Evolutionary conservation across 2,888 invertebrate species (phyloP).

Genomic region (Teleogryllus oceanicus): DNA sequence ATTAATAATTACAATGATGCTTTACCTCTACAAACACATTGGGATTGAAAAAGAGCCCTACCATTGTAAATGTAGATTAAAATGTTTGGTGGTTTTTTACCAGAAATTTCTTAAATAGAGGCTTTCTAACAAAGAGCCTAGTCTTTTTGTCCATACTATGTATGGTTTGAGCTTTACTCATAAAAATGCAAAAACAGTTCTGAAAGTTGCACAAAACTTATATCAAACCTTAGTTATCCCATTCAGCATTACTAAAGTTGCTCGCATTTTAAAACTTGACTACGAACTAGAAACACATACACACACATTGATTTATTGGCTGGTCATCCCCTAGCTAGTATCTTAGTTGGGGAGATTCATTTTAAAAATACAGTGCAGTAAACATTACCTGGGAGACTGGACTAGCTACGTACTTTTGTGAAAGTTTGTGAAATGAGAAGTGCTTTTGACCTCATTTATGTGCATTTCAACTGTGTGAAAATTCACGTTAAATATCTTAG

Average conservation of each 20-base stretch:
- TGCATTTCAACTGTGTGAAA: constrained; percentile 7
- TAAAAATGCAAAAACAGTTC: neutral
- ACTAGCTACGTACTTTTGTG: constrained; percentile 32
- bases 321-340: too few species aligned
- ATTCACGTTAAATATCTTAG: constrained; percentile 18
- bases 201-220: neutral
- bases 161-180: constrained; percentile 18
- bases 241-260: constrained; percentile 2
- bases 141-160: neutral
- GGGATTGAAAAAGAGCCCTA: neutral
- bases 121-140: neutral
- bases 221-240: neutral
- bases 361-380: constrained; percentile 29
- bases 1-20: neutral
- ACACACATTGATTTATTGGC: too few species aligned
- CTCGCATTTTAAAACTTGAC: constrained; percentile 24
- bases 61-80: neutral
- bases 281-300: constrained; percentile 23
- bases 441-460: constrained; percentile 3
- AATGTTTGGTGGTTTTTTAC: neutral
- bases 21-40: neutral
- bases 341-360: too few species aligned
- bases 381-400: constrained; percentile 34
- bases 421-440: neutral
- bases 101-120: neutral